These are phyloP conservation scores for Spodoptera litura DNA, from an alignment of 1,140 invertebrate species.

Conservation along the genomic window DNA sequence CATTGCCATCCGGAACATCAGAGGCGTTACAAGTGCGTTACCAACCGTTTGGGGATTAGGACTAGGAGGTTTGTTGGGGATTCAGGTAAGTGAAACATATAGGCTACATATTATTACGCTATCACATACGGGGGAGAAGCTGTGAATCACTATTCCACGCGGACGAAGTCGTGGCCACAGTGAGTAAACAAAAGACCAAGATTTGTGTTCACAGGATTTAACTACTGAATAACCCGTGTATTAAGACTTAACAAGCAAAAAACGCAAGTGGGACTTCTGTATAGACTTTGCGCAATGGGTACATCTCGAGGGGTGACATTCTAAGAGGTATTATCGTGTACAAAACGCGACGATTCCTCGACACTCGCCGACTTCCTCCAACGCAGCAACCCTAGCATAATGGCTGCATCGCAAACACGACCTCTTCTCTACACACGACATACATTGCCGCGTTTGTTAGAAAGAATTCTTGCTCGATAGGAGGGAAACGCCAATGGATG, in stretches of 20 bases:
- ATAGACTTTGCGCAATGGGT: neutral
- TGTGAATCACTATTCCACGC: too few species aligned
- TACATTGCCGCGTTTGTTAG: slow-evolving; percentile 18
- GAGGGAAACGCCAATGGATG: neutral
- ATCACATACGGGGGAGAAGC: too few species aligned
- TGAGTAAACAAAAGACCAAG: too few species aligned
- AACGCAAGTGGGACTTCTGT: neutral
- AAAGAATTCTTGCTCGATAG: neutral
- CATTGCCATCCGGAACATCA: too few species aligned
- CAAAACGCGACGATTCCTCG: slow-evolving; percentile 52
- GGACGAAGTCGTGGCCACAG: too few species aligned
- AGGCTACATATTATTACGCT: too few species aligned
- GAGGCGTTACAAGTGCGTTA: too few species aligned
- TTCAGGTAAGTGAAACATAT: too few species aligned
- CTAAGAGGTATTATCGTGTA: slow-evolving; percentile 47
- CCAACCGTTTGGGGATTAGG: too few species aligned
- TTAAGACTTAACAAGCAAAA: neutral
- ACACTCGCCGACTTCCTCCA: slow-evolving; percentile 32
- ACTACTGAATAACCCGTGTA: too few species aligned
- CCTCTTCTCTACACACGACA: neutral
- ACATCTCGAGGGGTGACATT: slow-evolving; percentile 38
- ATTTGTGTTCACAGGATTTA: too few species aligned
- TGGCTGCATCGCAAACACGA: neutral
- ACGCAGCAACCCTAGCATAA: neutral
- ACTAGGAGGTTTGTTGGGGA: too few species aligned